Evolutionary conservation across 2,113 vertebrate genomes (phyloP), one percentile per base, ranked within the genome.

Genomic region (Clarias gariepinus): DNA sequence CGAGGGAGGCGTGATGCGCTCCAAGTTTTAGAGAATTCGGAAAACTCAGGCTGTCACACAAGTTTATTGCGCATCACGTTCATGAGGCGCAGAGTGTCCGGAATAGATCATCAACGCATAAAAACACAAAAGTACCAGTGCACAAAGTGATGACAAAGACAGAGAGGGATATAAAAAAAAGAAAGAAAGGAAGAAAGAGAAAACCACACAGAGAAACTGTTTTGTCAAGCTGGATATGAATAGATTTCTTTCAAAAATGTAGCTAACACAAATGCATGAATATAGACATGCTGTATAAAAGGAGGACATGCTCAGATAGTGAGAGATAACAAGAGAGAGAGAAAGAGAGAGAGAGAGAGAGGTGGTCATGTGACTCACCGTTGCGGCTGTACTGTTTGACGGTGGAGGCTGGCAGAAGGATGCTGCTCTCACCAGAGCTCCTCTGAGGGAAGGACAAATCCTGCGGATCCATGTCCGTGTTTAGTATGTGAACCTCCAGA

Each of bases 301-400:
- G n/a, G n/a, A 30, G 25, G 74, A 78, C 36, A 55, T 0, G 3
- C n/a, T 12, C 4, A 57, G 25, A 25, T 9, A 33, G 16, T 13
- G 41, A 53, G 12, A 68, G 4, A n/a, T 13, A 74, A 33, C 3
- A 30, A 63, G 28, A 81, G 53, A 58, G 21, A 81, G 12, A 80
- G 85, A 74, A 15, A 41, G 52, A 16, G 15, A 58, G 25, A 81
- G 86, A 77, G 55, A 64, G 53, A 53, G 19, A 41, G 74, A 30
- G 80, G 68, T 25, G 3, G 28, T 47, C 55, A 77, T 47, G 33
- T 0, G 63, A 89, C 97, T 96, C 91, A 98, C 97, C 97, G 0
- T 97, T 98, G 47, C 97, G 97, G 90, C 97, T 98, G 95, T 98
- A 97, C 94, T 97, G 97, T 86, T 98, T 98, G 94, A 98, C 96